Conservation (phyloP, 2,797 vertebrate genomes). For the Iguana delicatissima region DNA sequence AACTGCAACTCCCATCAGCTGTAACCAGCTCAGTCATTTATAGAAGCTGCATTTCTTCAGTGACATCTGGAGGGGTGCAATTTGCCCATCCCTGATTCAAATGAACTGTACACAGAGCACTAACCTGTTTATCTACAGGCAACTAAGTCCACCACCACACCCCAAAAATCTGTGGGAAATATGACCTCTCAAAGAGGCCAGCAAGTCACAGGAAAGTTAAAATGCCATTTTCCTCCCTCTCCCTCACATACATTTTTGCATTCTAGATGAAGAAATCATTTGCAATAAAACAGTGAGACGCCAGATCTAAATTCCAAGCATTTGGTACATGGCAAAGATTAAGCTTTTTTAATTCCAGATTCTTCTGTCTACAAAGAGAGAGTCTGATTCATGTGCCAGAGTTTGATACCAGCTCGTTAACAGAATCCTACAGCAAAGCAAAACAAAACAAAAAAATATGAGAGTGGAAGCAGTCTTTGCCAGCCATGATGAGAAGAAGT, state of each 20-base stretch:
- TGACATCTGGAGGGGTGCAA: too few relatives aligned
- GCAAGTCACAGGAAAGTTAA: neutral
- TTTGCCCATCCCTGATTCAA: neutral
- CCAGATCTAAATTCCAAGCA: neutral
- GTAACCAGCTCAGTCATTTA: too few relatives aligned
- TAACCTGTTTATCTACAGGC: neutral
- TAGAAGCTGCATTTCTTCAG: too few relatives aligned
- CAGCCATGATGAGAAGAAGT: neutral
- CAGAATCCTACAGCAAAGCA: neutral
- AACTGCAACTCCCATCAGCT: too few relatives aligned
- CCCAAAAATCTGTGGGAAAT: neutral
- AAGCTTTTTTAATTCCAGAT: conserved; percentile 10
- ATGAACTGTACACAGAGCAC: neutral
- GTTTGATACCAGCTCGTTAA: neutral
- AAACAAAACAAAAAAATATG: neutral
- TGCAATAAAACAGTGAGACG: neutral
- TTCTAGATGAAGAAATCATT: neutral
- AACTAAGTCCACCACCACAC: neutral
- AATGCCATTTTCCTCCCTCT: conserved; percentile 5
- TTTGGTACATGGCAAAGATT: neutral
- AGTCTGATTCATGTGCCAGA: neutral
- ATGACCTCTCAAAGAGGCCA: neutral
- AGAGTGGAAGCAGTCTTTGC: neutral
- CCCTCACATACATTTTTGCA: neutral
- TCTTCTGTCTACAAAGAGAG: neutral